Evolutionary conservation across 2,797 vertebrate species (phyloP), one percentile per base, ranked within the genome.

Genomic region (Microctenopoma stevenorrisi): DNA sequence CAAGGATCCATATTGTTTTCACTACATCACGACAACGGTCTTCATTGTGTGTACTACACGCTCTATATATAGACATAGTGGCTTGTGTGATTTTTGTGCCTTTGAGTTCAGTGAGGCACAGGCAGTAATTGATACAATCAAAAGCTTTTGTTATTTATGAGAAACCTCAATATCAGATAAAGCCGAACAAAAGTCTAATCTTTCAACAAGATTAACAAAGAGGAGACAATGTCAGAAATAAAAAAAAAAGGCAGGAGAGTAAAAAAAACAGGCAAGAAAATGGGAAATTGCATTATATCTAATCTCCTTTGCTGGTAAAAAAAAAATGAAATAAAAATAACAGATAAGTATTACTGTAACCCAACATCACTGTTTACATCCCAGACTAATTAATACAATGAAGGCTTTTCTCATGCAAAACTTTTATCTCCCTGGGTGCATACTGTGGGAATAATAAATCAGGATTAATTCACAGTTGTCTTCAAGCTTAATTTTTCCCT

Each of bases 81-180:
- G 53, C 73, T 82, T 68, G 53, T 68, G 54, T 64, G 67, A 55
- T 61, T 65, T 35, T 44, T 64, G 55, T 77, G 53, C 64, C 47
- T 86, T 67, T 81, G 66, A 77, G 60, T 82, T 82, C 69, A 78
- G 68, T 50, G 58, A 52, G 64, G 76, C 76, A 53, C 62, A 74
- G 68, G 72, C 58, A 57, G 62, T 86, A 84, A 84, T 90, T 88
- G 88, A 91, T 89, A 91, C 74, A 64, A 93, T 90, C 85, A 86
- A 83, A 80, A 77, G 77, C 79, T 86, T 93, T 90, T 89, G 84
- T 89, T 92, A 78, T 91, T 90, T 74, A 89, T 90, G 81, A 91
- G 86, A 90, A 88, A 81, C 59, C 80, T 88, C 83, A 79, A 76
- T 83, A 89, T 90, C 86, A 86, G 86, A 92, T 91, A 81, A 88